Conservation (phyloP, 1,140 invertebrate genomes). For the Polypedilum vanderplanki region DNA sequence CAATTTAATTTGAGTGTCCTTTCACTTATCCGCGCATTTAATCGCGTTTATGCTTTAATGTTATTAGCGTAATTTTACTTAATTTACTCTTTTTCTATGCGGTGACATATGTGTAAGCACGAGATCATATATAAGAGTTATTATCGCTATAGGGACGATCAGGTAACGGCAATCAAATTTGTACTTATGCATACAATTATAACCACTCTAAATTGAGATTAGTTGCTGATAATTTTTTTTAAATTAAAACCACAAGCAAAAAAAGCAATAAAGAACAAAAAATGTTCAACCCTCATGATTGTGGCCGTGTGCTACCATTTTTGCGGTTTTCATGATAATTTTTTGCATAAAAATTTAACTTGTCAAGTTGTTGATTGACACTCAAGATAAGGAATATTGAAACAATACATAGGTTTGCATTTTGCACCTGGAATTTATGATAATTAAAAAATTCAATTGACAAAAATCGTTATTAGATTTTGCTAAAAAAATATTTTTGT, state of each 20-base stretch:
- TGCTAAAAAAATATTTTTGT: neutral
- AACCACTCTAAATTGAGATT: neutral
- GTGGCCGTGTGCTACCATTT: slow-evolving; percentile 10
- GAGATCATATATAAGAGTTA: no score
- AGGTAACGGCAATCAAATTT: no score
- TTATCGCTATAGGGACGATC: no score
- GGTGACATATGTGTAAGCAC: no score
- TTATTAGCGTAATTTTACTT: no score
- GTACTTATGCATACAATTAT: no score
- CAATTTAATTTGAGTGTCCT: no score
- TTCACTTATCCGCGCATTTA: no score
- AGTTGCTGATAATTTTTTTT: neutral
- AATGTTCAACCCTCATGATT: neutral
- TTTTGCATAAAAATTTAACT: neutral
- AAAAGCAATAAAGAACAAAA: neutral
- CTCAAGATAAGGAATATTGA: neutral
- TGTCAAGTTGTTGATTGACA: neutral
- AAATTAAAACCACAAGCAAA: neutral
- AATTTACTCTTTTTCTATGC: no score
- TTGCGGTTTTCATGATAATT: neutral
- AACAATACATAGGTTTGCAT: neutral
- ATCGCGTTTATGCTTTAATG: no score
- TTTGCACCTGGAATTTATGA: neutral
- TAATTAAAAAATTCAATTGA: neutral
- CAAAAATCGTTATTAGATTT: neutral